A percentile compares a stretch with the other conserved stretches of the same genome.
phyloP scores from a whole-genome alignment of 2,888 invertebrate species.

The Sympetrum striolatum region DNA sequence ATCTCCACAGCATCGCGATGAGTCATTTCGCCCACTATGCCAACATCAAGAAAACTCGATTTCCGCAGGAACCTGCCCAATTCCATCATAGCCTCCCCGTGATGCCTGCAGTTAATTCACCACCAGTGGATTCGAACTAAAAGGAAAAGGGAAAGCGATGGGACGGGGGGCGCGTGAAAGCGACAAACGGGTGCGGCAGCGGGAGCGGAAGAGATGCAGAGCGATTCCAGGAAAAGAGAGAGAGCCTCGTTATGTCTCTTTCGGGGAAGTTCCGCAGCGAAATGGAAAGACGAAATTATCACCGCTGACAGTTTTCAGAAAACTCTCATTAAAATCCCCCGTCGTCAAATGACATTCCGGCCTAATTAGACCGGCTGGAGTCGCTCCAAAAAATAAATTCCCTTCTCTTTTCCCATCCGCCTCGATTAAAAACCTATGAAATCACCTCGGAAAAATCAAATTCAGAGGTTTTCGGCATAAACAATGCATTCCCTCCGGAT shows the following conservation, averaged over 20 bases:
- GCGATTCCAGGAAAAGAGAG: neutral
- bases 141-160: neutral
- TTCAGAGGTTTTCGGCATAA: too few relatives aligned
- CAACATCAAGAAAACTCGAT: neutral
- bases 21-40: neutral
- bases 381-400: neutral
- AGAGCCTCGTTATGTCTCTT: neutral
- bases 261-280: neutral
- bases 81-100: neutral
- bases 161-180: neutral
- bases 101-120: neutral
- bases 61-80: neutral
- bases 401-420: neutral
- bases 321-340: neutral
- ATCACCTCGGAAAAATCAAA: neutral
- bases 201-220: neutral
- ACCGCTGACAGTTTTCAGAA: neutral
- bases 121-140: neutral
- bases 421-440: neutral
- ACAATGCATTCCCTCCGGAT: too few relatives aligned
- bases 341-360: neutral
- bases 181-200: neutral
- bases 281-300: neutral
- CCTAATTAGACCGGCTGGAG: conserved; percentile 20
- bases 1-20: neutral